These are phyloP conservation scores for Beroe forskalii DNA, from an alignment of 37 sponge, comb jelly and placozoan species.

Conservation along the genomic window DNA sequence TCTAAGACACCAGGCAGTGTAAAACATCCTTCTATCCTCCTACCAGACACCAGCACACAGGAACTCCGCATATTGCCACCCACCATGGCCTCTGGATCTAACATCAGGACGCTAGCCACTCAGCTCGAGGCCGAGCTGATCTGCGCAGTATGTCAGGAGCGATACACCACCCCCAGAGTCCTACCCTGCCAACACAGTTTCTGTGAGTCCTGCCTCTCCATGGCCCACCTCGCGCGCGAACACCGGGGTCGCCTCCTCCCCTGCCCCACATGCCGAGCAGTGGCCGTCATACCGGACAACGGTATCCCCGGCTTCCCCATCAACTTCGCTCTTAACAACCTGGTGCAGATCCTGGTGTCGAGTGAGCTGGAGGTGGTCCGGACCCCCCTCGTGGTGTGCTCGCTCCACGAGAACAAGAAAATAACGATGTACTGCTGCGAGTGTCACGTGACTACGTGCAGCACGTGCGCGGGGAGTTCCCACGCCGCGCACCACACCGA, in stretches of 20 bases:
- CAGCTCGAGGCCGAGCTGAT: slow-evolving; percentile 54
- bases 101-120: background rate
- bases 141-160: slow-evolving; percentile 55
- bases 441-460: slow-evolving; percentile 52
- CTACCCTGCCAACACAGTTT: slow-evolving; percentile 60
- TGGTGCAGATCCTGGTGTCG: slow-evolving; percentile 66
- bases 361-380: slow-evolving; percentile 48
- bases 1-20: background rate
- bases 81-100: background rate
- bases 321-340: slow-evolving; percentile 73
- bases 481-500: slow-evolving; percentile 36
- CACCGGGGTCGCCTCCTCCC: slow-evolving; percentile 61
- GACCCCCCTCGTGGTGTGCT: slow-evolving; percentile 11
- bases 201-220: slow-evolving; percentile 63
- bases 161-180: slow-evolving; percentile 34
- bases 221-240: slow-evolving; percentile 54
- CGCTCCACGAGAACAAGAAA: slow-evolving; percentile 63
- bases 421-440: slow-evolving; percentile 65
- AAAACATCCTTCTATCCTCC: too few relatives aligned
- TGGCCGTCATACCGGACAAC: slow-evolving; percentile 50
- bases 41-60: background rate
- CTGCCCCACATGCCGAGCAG: slow-evolving; percentile 72
- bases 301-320: slow-evolving; percentile 69
- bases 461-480: slow-evolving; percentile 29
- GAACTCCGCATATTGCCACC: too few relatives aligned